Evolutionary conservation across 2,888 invertebrate species (phyloP).

Genomic region (Marasmarcha lunaedactyla): DNA sequence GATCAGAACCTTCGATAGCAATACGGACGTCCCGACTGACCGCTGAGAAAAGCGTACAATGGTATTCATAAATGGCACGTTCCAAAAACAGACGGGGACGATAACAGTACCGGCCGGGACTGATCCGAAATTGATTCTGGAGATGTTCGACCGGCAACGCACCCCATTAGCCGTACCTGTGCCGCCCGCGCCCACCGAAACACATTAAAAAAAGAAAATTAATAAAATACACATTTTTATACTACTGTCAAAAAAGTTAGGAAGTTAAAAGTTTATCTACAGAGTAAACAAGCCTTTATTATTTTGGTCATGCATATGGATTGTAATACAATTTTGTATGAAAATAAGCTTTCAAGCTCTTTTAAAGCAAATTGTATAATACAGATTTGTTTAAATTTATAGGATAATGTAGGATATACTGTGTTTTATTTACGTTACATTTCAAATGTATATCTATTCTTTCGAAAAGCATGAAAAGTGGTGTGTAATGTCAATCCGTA

Average conservation of each 20-base stretch:
- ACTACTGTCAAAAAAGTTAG: neutral
- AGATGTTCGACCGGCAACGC: conserved; percentile 67
- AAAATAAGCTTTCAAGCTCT: no score
- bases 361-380: no score
- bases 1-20: conserved; percentile 21
- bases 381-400: no score
- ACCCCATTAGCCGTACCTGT: conserved; percentile 52
- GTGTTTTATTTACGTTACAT: no score
- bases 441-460: no score
- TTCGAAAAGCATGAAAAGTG: no score
- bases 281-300: no score
- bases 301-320: no score
- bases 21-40: conserved; percentile 54
- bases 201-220: conserved; percentile 20
- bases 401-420: no score
- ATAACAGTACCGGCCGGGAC: conserved; percentile 67
- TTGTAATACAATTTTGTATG: no score
- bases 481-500: no score
- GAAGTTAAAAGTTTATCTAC: neutral
- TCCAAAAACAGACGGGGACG: conserved; percentile 58
- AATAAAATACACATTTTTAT: conserved; percentile 8
- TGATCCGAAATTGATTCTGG: conserved; percentile 66
- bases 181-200: conserved; percentile 37
- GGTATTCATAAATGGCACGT: conserved; percentile 50
- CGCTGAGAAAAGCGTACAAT: conserved; percentile 56